phyloP scores from a whole-genome alignment of 1,140 invertebrate species.

The Drosophila tani region DNA sequence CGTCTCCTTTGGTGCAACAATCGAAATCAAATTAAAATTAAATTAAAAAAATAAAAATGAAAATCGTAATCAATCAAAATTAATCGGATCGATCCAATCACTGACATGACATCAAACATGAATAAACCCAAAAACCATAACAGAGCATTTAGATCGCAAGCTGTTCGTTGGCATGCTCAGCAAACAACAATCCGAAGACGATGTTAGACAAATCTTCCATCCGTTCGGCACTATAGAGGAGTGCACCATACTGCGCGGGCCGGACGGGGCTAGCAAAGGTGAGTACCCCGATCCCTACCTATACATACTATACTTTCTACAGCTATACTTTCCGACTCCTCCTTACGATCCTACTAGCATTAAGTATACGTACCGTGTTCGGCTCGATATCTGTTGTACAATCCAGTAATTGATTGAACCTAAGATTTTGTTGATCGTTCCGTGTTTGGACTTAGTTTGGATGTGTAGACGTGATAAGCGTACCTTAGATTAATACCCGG shows the following conservation, averaged over 20 bases:
- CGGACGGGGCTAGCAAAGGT: conserved; percentile 99
- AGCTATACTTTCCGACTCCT: conserved; percentile 28
- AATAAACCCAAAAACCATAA: conserved; percentile 49
- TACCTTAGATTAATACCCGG: background rate
- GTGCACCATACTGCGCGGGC: conserved; percentile 98
- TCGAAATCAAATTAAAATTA: conserved; percentile 16
- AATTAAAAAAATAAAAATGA: conserved; percentile 17
- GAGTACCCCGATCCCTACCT: conserved; percentile 82
- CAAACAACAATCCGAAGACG: conserved; percentile 99
- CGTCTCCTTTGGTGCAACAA: conserved; percentile 75
- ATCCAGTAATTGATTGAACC: conserved; percentile 42
- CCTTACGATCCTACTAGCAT: conserved; percentile 22
- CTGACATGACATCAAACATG: conserved; percentile 42
- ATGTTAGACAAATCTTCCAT: conserved; percentile 98
- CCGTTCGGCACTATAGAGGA: conserved; percentile 99
- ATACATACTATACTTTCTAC: conserved; percentile 36
- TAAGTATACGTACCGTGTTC: conserved; percentile 72
- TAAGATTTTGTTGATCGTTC: conserved; percentile 55
- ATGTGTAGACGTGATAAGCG: conserved; percentile 31
- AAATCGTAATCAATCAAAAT: conserved; percentile 46
- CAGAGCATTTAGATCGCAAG: conserved; percentile 93
- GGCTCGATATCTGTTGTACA: conserved; percentile 71
- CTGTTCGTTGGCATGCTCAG: conserved; percentile 99
- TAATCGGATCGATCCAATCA: conserved; percentile 39
- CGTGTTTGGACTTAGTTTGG: conserved; percentile 46